phyloP scores from a whole-genome alignment of 2,888 invertebrate genomes.

The Macrophya annulata region DNA sequence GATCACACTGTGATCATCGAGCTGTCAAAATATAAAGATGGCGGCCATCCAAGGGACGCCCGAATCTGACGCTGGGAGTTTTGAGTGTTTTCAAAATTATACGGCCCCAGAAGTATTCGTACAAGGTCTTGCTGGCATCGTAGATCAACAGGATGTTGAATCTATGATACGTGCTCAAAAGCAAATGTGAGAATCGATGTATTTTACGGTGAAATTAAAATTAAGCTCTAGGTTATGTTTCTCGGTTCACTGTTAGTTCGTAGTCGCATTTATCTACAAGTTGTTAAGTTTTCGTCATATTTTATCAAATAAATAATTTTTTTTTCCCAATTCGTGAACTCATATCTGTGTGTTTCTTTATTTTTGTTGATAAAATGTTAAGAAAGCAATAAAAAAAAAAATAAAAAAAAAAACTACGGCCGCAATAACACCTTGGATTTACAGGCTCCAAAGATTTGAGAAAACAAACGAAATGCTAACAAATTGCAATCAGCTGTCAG shows the following conservation, averaged over 20 bases:
- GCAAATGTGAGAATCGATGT: constrained; percentile 87
- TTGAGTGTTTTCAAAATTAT: constrained; percentile 94
- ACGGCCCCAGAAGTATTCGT: constrained; percentile 95
- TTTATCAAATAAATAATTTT: background rate
- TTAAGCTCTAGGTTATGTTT: constrained; percentile 48
- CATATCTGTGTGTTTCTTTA: background rate
- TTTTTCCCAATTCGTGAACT: background rate
- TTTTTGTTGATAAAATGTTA: background rate
- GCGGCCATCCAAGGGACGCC: constrained; percentile 79
- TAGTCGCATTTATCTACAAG: constrained; percentile 15
- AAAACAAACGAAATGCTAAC: constrained; percentile 99
- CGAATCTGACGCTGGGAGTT: constrained; percentile 83
- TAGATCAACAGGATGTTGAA: constrained; percentile 95
- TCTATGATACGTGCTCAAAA: constrained; percentile 95
- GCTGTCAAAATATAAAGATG: constrained; percentile 64
- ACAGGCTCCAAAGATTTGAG: constrained; percentile 96
- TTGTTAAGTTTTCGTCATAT: background rate
- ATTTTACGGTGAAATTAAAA: constrained; percentile 26
- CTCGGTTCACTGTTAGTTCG: constrained; percentile 26
- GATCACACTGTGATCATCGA: background rate
- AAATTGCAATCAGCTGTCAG: constrained; percentile 97
- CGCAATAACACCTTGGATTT: constrained; percentile 66
- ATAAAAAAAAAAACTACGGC: background rate
- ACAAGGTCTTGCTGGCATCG: constrained; percentile 95
- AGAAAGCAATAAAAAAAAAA: background rate